Conservation (phyloP, 2,797 vertebrate genomes). For the Ibycter americanus region DNA sequence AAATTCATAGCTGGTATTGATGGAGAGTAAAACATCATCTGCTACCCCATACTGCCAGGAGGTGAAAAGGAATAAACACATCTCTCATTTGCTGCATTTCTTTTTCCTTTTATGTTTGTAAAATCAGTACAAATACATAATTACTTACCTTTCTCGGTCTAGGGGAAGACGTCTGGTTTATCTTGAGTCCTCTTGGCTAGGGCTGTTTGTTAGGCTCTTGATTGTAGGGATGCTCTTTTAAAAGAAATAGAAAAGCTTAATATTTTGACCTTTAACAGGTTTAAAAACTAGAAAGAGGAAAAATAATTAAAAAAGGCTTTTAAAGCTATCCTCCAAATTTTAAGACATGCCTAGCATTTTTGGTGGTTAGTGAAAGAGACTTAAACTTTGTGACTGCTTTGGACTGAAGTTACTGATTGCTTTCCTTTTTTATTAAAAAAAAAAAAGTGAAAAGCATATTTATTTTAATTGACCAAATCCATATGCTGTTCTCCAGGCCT, state of each 20-base stretch:
- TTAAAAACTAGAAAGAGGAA: neutral
- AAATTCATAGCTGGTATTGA: neutral
- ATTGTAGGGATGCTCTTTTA: neutral
- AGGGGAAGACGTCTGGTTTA: neutral
- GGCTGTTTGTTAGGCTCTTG: neutral
- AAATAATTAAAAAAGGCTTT: neutral
- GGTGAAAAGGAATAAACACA: neutral
- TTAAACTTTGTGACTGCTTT: neutral
- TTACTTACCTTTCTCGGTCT: neutral
- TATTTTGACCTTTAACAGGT: neutral
- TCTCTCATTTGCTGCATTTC: neutral
- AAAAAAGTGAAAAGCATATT: neutral
- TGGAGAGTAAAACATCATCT: neutral
- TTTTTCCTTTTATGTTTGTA: neutral
- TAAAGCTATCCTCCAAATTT: neutral
- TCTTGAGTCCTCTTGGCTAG: neutral
- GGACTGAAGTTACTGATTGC: neutral
- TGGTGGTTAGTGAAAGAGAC: neutral
- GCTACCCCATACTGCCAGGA: neutral
- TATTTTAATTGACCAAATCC: slow-evolving; percentile 7
- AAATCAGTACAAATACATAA: neutral
- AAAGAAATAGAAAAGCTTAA: neutral
- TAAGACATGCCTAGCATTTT: neutral
- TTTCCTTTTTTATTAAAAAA: neutral
- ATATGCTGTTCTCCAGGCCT: slow-evolving; percentile 8